Base-by-base conservation (phyloP, 2,888 invertebrate genomes). In the Yponomeuta malinellus region DNA sequence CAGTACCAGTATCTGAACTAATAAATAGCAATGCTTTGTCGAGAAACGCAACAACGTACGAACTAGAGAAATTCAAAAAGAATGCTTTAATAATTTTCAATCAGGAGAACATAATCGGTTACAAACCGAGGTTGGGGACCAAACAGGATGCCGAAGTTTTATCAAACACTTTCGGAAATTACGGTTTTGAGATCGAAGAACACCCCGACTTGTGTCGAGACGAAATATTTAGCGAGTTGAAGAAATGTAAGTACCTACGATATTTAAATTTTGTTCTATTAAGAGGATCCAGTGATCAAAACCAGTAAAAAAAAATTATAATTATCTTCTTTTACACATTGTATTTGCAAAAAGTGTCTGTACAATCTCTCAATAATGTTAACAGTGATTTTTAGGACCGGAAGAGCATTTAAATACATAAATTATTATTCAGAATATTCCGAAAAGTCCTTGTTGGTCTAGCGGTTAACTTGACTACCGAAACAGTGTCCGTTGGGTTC, bases 31-130 rank as follows among this genome's bases (percentile, higher is more conserved):
- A 75, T 73, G 85, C 88, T 0, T 73, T 89, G 67, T 68, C 78
- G 2, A 85, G 81, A 74, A 69, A 79, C 15, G 84, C 85, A 0
- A 59, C 73, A 0, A 88, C 89, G 0, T 89, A 90, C 70, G 81
- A 85, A 77, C 73, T 90, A 68, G 88, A 90, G 73, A 84, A 73
- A 2, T 89, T 87, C 77, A 77, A 83, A n/a, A 86, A 87, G 73
- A 84, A 89, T 69, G 79, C 76, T n/a, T 70, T 90, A 37, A 73
- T 89, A 10, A 86, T 90, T 71, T 86, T 90, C 63, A 88, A 89
- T 76, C 89, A 89, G 71, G 79, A 80, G 68, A 79, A 81, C 29
- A 76, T 74, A 10, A 78, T 78, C 15, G 86, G 83, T 0, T 81
- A 82, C 69, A 74, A 74, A n/a, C 81, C 82, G 0, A 81, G 89